A percentile compares a stretch with the other conserved stretches of the same genome.
phyloP scores from a whole-genome alignment of 64 coral and sea anemone genomes.

The Stichodactyla helianthus region DNA sequence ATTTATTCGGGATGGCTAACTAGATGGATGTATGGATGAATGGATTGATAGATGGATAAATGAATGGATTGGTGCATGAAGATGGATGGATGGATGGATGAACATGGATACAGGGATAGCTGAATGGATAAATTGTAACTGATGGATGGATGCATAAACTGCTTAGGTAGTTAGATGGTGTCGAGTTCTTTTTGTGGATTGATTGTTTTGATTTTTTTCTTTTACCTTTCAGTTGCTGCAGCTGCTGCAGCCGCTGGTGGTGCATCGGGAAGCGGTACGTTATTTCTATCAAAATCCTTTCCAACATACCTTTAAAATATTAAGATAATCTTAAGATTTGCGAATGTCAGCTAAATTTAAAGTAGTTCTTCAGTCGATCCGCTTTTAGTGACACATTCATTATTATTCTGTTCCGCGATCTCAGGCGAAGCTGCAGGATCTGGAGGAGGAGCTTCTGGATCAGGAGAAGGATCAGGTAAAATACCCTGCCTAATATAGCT shows the following conservation, averaged over 20 bases:
- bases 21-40: no score
- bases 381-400: not conserved
- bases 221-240: not conserved
- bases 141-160: no score
- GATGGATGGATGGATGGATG: not conserved
- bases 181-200: not conserved
- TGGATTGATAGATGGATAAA: no score
- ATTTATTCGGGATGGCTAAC: no score
- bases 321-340: no score
- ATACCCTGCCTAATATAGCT: not conserved
- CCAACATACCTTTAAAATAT: no score
- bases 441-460: constrained; percentile 13
- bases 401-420: not conserved
- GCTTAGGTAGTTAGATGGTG: no score
- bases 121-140: no score
- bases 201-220: not conserved
- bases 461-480: constrained; percentile 36
- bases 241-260: constrained; percentile 6
- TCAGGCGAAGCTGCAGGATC: constrained; percentile 8
- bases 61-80: not conserved
- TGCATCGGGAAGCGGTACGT: constrained; percentile 23
- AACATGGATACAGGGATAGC: no score
- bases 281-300: not conserved
- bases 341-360: no score
- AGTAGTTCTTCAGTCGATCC: not conserved